Percentiles rank a stretch among this genome's conserved stretches.
These are phyloP conservation scores for Apodemus speciosus DNA, from an alignment of 2,113 vertebrate genomes.

Conservation along the genomic window DNA sequence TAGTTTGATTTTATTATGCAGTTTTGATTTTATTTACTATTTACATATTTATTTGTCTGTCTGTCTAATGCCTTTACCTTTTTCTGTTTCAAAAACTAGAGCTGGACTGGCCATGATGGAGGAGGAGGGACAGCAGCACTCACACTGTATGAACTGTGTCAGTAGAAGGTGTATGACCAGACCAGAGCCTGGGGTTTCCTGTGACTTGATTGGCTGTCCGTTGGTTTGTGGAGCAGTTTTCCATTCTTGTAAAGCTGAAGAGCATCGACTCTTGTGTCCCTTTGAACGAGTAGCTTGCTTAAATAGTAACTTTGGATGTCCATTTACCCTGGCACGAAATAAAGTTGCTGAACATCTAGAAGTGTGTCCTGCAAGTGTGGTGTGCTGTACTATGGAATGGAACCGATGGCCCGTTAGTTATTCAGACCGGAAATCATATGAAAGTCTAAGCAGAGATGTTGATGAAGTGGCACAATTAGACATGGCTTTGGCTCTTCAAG, in stretches of 20 bases:
- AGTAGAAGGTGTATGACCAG: constrained; percentile 93
- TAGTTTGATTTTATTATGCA: constrained; percentile 38
- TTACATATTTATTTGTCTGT: not conserved
- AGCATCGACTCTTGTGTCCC: constrained; percentile 95
- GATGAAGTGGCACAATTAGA: constrained; percentile 96
- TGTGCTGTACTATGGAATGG: constrained; percentile 99
- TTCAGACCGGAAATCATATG: constrained; percentile 94
- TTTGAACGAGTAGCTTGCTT: constrained; percentile 95
- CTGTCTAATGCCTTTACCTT: constrained; percentile 65
- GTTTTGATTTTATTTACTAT: not conserved
- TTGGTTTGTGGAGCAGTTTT: constrained; percentile 96
- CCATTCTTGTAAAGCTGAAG: constrained; percentile 94
- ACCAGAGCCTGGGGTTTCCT: constrained; percentile 91
- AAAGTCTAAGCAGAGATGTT: constrained; percentile 94
- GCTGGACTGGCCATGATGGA: constrained; percentile 87
- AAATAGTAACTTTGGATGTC: constrained; percentile 95
- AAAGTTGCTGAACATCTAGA: constrained; percentile 95
- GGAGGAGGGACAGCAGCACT: constrained; percentile 86
- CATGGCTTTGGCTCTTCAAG: constrained; percentile 97
- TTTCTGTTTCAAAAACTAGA: constrained; percentile 78
- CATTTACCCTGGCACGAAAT: constrained; percentile 90
- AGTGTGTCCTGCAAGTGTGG: constrained; percentile 95
- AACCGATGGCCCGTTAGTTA: constrained; percentile 97
- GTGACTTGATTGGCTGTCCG: constrained; percentile 92
- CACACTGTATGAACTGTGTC: constrained; percentile 94